Conservation (phyloP, 2,888 invertebrate genomes). For the Xylota segnis region DNA sequence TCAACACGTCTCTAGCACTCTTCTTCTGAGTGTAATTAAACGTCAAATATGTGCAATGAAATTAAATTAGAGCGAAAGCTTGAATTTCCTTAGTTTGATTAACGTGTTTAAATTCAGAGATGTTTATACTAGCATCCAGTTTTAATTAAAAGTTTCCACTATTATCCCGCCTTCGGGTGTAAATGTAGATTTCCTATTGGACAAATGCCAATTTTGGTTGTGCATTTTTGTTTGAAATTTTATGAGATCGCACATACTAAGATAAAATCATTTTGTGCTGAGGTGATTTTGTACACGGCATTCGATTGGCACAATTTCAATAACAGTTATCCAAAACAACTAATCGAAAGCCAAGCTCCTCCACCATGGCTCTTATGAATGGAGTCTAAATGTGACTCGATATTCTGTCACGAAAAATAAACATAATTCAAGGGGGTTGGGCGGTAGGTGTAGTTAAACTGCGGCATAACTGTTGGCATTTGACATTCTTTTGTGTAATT, state of each 20-base stretch:
- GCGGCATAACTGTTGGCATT: conserved; percentile 62
- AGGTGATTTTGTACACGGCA: conserved; percentile 9
- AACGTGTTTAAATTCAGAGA: conserved; percentile 24
- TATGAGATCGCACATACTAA: conserved; percentile 28
- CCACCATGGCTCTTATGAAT: conserved; percentile 21
- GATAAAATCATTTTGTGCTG: conserved; percentile 34
- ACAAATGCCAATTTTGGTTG: background rate
- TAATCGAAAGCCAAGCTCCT: background rate
- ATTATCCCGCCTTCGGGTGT: background rate
- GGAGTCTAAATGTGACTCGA: conserved; percentile 2
- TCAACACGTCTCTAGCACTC: conserved; percentile 14
- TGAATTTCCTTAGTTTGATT: conserved; percentile 11
- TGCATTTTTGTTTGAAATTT: conserved; percentile 8
- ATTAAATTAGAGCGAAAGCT: conserved; percentile 16
- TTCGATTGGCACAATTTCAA: conserved; percentile 39
- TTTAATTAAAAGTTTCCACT: conserved; percentile 1
- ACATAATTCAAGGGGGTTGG: conserved; percentile 22
- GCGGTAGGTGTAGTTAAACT: conserved; percentile 47
- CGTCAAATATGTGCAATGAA: conserved; percentile 52
- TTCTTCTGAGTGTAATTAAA: conserved; percentile 26
- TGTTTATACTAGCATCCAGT: background rate
- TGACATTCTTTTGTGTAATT: conserved; percentile 21
- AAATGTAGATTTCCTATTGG: background rate
- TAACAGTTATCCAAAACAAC: conserved; percentile 2
- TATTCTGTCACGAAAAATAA: conserved; percentile 34